Conservation (phyloP, 2,113 vertebrate species). For the Podarcis muralis region DNA sequence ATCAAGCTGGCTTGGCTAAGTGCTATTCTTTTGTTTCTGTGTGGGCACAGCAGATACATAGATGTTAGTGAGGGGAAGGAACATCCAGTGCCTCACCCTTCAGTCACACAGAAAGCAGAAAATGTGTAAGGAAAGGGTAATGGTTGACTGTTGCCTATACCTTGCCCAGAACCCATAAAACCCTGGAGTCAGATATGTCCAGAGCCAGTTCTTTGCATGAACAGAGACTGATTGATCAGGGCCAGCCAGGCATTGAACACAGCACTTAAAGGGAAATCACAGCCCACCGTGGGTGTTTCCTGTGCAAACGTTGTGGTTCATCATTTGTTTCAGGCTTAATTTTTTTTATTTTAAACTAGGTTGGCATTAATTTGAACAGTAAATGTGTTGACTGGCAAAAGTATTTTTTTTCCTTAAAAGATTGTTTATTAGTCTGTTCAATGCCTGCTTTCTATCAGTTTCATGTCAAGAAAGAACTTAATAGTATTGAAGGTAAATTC, state of each 20-base stretch:
- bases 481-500: too few relatives aligned
- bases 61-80: background rate
- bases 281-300: background rate
- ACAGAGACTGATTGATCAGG: background rate
- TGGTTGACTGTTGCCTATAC: background rate
- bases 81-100: background rate
- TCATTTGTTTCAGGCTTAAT: background rate
- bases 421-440: background rate
- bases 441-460: background rate
- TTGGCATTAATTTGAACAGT: conserved; percentile 9
- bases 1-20: background rate
- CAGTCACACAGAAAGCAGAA: background rate
- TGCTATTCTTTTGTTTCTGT: background rate
- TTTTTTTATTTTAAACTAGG: background rate
- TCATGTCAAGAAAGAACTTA: background rate
- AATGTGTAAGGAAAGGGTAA: background rate
- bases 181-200: background rate
- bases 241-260: background rate
- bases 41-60: background rate
- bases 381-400: background rate
- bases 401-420: background rate
- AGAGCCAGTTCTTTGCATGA: background rate
- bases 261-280: background rate
- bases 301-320: background rate
- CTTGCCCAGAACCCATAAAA: background rate